phyloP scores from a whole-genome alignment of 2,797 vertebrate genomes.

The Hozukius guyotensis region DNA sequence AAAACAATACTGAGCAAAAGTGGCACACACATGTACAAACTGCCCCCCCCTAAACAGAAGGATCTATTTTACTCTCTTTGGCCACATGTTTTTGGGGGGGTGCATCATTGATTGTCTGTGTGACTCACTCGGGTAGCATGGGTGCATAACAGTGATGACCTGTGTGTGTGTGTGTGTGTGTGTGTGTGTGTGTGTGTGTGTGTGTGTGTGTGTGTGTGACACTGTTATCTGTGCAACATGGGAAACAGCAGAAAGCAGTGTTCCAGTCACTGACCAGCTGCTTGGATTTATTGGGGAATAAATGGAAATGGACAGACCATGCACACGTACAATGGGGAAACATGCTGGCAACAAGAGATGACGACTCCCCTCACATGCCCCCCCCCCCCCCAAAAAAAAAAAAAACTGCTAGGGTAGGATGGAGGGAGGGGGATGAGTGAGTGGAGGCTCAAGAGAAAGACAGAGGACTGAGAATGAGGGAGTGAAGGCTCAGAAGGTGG shows the following conservation, averaged over 20 bases:
- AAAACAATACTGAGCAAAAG: not conserved
- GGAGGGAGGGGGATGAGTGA: not conserved
- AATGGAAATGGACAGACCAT: constrained; percentile 60
- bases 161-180: constrained; percentile 2
- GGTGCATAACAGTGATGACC: constrained; percentile 17
- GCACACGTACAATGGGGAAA: constrained; percentile 23
- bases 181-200: constrained; percentile 8
- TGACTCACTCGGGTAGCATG: constrained; percentile 21
- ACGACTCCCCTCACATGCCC: not conserved
- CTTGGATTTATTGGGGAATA: constrained; percentile 58
- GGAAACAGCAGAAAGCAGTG: constrained; percentile 50
- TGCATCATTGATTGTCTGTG: constrained; percentile 30
- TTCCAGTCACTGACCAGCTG: constrained; percentile 61
- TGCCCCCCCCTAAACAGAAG: not conserved
- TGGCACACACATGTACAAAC: not conserved
- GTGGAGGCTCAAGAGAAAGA: not conserved
- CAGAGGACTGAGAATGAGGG: not conserved
- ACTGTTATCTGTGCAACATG: constrained; percentile 56
- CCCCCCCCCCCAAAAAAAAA: not conserved
- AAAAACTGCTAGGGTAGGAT: not conserved
- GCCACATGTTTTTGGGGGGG: constrained; percentile 13
- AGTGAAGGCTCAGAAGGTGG: constrained; percentile 10
- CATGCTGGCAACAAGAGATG: constrained; percentile 18
- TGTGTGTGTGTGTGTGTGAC: not conserved
- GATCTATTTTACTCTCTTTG: constrained; percentile 41